These are phyloP conservation scores for Protophormia terraenovae DNA, from an alignment of 2,888 invertebrate genomes.

Conservation along the genomic window DNA sequence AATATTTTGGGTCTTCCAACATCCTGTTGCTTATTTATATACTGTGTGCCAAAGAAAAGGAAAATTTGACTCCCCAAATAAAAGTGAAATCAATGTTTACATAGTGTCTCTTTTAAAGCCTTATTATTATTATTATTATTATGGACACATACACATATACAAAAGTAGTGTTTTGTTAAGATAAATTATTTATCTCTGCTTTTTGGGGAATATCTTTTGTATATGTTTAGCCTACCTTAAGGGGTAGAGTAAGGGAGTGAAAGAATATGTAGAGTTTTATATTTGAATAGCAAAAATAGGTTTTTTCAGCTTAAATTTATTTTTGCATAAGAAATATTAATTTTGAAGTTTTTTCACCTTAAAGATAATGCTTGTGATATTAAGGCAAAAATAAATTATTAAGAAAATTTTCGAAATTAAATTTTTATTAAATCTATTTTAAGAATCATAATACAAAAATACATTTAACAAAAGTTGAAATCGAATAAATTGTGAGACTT, in stretches of 20 bases:
- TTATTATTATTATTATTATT: too few relatives aligned
- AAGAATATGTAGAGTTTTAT: neutral
- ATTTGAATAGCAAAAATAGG: neutral
- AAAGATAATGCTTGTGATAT: too few relatives aligned
- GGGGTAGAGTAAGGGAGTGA: neutral
- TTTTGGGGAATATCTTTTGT: neutral
- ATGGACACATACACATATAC: neutral
- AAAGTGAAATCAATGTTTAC: neutral
- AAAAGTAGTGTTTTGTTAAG: conserved; percentile 42
- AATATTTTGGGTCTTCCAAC: conserved; percentile 3
- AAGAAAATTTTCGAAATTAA: too few relatives aligned
- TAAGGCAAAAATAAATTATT: too few relatives aligned
- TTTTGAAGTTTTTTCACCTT: too few relatives aligned
- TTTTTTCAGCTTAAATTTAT: too few relatives aligned
- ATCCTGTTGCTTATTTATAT: neutral
- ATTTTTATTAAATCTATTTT: too few relatives aligned
- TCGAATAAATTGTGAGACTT: too few relatives aligned
- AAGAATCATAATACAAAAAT: too few relatives aligned
- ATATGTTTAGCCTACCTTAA: neutral
- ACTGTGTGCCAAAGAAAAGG: neutral
- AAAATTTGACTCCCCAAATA: neutral
- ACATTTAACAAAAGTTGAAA: too few relatives aligned
- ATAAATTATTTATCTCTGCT: conserved; percentile 1
- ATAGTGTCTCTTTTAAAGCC: neutral
- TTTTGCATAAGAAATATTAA: too few relatives aligned